Conservation (phyloP, 2,797 vertebrate species). For the Argya squamiceps region DNA sequence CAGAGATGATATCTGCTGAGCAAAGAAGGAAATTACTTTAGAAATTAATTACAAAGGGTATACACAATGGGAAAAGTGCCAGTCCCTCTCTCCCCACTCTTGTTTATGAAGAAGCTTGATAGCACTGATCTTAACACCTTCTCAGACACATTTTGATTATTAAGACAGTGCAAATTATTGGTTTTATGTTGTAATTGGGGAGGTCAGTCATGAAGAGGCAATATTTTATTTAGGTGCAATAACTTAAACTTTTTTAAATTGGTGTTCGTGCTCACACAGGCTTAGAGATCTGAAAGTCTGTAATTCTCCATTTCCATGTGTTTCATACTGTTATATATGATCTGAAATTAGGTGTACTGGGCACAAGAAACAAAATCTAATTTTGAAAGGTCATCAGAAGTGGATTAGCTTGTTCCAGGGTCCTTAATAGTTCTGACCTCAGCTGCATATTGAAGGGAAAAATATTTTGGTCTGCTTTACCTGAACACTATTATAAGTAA, state of each 20-base stretch:
- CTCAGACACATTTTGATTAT: neutral
- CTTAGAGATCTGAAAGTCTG: neutral
- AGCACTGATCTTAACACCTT: neutral
- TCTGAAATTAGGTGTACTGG: neutral
- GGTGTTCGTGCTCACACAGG: neutral
- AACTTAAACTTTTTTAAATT: neutral
- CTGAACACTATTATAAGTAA: rapidly evolving
- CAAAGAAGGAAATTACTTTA: neutral
- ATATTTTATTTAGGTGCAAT: neutral
- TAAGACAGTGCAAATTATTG: neutral
- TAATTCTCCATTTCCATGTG: neutral
- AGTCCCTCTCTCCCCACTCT: neutral
- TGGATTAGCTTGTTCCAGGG: neutral
- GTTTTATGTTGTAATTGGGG: neutral
- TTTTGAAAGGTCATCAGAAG: neutral
- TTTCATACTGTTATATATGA: neutral
- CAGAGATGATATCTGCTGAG: neutral
- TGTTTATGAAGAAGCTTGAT: neutral
- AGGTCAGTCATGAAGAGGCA: neutral
- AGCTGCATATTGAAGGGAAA: neutral
- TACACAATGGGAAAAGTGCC: neutral
- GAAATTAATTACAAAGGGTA: neutral
- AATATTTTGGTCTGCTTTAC: neutral
- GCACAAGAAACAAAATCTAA: neutral
- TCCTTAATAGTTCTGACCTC: neutral